Percentiles rank a stretch among this genome's conserved stretches.
Conservation (phyloP, 2,797 vertebrate genomes). For the Kryptopterus vitreolus region DNA sequence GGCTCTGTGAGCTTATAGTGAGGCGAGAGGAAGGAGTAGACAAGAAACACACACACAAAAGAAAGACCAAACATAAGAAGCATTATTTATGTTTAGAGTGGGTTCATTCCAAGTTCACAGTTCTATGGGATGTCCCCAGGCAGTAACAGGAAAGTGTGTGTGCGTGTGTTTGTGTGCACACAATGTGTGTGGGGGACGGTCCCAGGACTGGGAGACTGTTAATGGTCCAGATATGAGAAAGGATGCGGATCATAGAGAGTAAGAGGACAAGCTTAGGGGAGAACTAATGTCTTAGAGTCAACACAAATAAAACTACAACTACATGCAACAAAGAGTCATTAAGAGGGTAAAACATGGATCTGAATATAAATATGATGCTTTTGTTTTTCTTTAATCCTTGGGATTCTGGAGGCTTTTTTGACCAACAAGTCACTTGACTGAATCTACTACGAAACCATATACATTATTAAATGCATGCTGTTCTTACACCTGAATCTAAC, state of each 20-base stretch:
- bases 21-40: background rate
- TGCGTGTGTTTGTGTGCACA: constrained; percentile 33
- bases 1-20: background rate
- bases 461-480: background rate
- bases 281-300: constrained; percentile 68
- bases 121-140: constrained; percentile 77
- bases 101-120: constrained; percentile 83
- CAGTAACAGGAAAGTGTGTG: constrained; percentile 63
- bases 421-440: background rate
- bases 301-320: constrained; percentile 70
- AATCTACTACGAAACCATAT: background rate
- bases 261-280: constrained; percentile 40
- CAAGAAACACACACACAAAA: constrained; percentile 15
- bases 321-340: constrained; percentile 37
- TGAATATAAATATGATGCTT: background rate
- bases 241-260: constrained; percentile 46
- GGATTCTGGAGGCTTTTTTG: background rate
- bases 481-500: background rate
- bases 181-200: constrained; percentile 57
- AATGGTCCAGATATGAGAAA: constrained; percentile 58
- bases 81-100: constrained; percentile 77
- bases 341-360: background rate
- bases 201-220: constrained; percentile 59
- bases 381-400: background rate
- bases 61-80: constrained; percentile 61